Base-by-base conservation (phyloP, 2,888 invertebrate species). In the Drosophila mimetica region DNA sequence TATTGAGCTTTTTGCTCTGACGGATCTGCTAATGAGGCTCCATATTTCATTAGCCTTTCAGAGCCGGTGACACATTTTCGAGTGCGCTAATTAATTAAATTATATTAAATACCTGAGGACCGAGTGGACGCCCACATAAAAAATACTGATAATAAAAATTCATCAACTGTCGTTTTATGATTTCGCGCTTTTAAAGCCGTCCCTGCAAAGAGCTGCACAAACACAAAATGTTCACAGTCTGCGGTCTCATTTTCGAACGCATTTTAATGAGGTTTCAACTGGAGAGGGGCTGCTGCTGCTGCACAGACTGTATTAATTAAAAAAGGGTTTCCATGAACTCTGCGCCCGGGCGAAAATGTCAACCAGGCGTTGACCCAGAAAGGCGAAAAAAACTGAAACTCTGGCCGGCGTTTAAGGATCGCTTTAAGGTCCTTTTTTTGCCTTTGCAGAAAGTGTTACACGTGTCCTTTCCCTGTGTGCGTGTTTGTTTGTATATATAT, bases 281-380 rank as follows among this genome's bases (percentile, higher is more conserved):
- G 69, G 36, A 48, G 58, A 52, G 51, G 34, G 20, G 36, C 13
- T 37, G 20, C 30, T 46, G 32, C 30, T 36, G 61, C 60, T 20
- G 37, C 66, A 51, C 67, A 63, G 69, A 72, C 64, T 85, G 83
- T 73, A 86, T 84, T 84, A 84, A 84, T 84, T 84, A 88, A 84
- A 84, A 83, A 83, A 70, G 84, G 86, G 78, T 81, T 67, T 67
- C 73, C 73, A 54, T 71, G 58, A 59, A 66, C 66, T 66, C 74
- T 48, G 37, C 28, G 30, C 50, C 52, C 50, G 44, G 64, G 59
- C 54, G 30, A 73, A 80, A 75, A 77, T 77, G 75, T 73, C 84
- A 77, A 67, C 67, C 73, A 79, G 70, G 75, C 74, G 61, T 66
- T 86, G 86, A 80, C 84, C 84, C 67, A 73, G 72, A 71, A 73